Percentiles rank a stretch among this genome's conserved stretches.
Evolutionary conservation across 2,888 invertebrate genomes (phyloP).

Genomic region (Nemoura dubitans): DNA sequence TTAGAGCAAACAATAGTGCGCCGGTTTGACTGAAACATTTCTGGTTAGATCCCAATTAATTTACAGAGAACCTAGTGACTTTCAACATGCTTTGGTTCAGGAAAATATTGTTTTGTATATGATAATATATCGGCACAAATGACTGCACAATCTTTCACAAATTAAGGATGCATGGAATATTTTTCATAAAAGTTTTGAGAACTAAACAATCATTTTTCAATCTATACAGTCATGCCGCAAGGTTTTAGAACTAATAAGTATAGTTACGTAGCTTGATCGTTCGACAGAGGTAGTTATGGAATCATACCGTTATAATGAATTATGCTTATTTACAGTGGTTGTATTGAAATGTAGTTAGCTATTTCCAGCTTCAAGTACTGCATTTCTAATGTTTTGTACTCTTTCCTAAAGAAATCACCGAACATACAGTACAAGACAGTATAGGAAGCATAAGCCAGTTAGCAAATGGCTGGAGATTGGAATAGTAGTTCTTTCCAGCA

Average conservation of each 20-base stretch:
- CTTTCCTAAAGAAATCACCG: slow-evolving; percentile 48
- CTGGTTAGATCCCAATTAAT: neutral
- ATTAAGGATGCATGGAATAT: neutral
- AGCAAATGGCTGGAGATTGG: slow-evolving; percentile 43
- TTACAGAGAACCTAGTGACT: neutral
- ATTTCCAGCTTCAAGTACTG: slow-evolving; percentile 36
- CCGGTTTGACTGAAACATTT: neutral
- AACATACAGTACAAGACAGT: slow-evolving; percentile 46
- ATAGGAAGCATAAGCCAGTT: slow-evolving; percentile 50
- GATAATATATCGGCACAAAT: neutral
- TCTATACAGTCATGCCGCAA: slow-evolving; percentile 16
- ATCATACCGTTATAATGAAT: slow-evolving; percentile 44
- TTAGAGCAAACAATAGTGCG: neutral
- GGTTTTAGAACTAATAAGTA: slow-evolving; percentile 19
- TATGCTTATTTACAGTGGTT: slow-evolving; percentile 43
- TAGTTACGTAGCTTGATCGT: slow-evolving; percentile 17
- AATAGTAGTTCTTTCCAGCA: slow-evolving; percentile 41
- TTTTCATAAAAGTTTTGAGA: neutral
- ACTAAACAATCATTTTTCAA: neutral
- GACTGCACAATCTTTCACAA: neutral
- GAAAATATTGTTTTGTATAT: neutral
- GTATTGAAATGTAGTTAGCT: slow-evolving; percentile 33
- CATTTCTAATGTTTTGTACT: slow-evolving; percentile 51
- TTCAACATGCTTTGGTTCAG: neutral
- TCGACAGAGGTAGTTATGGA: slow-evolving; percentile 51